Conservation (phyloP, 2,888 invertebrate genomes). For the Quadroppia sp. region DNA sequence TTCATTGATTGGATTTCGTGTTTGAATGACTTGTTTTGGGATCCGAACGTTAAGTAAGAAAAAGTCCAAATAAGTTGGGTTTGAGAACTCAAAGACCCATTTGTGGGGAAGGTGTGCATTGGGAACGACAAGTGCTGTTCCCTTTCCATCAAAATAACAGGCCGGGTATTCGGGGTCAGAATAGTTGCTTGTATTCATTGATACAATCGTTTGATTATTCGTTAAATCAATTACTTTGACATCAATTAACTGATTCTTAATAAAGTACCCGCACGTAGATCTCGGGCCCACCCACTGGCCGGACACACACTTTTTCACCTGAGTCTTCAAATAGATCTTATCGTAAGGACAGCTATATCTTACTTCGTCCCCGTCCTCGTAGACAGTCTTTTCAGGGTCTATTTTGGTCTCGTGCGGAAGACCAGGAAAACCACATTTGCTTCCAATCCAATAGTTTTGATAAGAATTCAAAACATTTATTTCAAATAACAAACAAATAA, state of each 20-base stretch:
- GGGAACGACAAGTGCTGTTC: background rate
- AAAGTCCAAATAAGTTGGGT: background rate
- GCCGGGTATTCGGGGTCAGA: background rate
- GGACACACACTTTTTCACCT: constrained; percentile 4
- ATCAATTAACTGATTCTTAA: background rate
- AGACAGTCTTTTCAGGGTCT: constrained; percentile 3
- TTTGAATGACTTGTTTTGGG: background rate
- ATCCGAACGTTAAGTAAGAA: constrained; percentile 23
- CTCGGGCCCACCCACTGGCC: background rate
- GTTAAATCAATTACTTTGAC: background rate
- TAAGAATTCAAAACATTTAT: background rate
- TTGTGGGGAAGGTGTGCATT: background rate
- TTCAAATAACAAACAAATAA: background rate
- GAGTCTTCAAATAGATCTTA: constrained; percentile 3
- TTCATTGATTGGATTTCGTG: background rate
- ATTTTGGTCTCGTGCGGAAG: constrained; percentile 20
- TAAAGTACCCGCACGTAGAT: constrained; percentile 15
- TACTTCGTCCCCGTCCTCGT: constrained; percentile 15
- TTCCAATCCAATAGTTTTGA: background rate
- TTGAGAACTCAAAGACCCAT: background rate
- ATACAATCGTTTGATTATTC: background rate
- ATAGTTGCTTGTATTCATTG: background rate
- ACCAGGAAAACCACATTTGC: constrained; percentile 30
- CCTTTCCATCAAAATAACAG: background rate
- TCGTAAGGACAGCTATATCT: background rate